Base-by-base conservation (phyloP, 2,797 vertebrate species). In the Esox masquinongy region DNA sequence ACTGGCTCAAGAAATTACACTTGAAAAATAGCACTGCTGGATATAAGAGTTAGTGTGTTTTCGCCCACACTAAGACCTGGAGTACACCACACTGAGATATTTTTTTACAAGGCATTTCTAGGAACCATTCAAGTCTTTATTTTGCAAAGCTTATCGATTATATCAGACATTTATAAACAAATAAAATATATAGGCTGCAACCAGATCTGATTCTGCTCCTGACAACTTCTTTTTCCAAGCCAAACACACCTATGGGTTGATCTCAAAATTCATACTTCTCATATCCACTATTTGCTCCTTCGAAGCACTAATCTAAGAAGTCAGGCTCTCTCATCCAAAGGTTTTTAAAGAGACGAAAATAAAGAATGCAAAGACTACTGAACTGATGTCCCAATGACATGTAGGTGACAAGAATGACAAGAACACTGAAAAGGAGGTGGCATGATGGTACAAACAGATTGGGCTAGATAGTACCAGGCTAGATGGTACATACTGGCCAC, bases 91-190 rank as follows among this genome's bases (percentile, higher is more conserved):
- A 24, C 68, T 50, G 43, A 47, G 43, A 47, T 11, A 31, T 31
- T 31, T 39, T 47, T 47, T 47, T 47, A 24, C 11, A 29, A n/a
- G 24, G 8, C 11, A 9, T 53, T 22, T 43, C 34, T 39, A 43
- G 67, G 67, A 15, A 36, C 9, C 67, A 68, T 36, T 68, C 17
- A 61, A 68, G 67, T 68, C 67, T 68, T 19, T 36, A 34, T 12
- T 56, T 31, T 34, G 26, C 49, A 17, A 36, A 9, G 29, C 17
- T 53, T 53, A 17, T 51, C 9, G 29, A 34, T 70, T 70, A 50
- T 50, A 71, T 17, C 29, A 7, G 16, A 53, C 17, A 71, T 17
- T 31, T 50, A 71, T 29, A 67, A 67, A 34, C 64, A 53, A 1
- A 50, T 16, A 51, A 12, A 34, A 71, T 24, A 49, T 16, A 66